Percentiles rank a stretch among this genome's conserved stretches.
Evolutionary conservation across 1,140 invertebrate species (phyloP).

Genomic region (Drosophila kanapiae): DNA sequence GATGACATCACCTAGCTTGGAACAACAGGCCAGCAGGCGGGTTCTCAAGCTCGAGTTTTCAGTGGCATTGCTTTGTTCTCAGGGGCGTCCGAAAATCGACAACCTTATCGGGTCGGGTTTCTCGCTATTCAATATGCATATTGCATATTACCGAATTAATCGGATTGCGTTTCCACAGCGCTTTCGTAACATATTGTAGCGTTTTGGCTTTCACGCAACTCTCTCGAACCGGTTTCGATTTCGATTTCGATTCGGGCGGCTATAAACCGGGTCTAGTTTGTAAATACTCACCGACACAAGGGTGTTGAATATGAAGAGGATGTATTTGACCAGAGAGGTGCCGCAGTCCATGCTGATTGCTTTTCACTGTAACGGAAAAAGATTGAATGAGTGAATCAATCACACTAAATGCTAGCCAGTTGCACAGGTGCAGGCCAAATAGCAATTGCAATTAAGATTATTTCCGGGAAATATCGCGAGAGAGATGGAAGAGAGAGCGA

Average conservation of each 20-base stretch:
- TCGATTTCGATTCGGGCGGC: slow-evolving; percentile 29
- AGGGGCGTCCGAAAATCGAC: slow-evolving; percentile 12
- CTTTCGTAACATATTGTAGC: slow-evolving; percentile 42
- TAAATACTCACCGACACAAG: slow-evolving; percentile 92
- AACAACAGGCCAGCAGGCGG: slow-evolving; percentile 6
- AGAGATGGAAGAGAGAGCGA: neutral
- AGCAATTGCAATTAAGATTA: slow-evolving; percentile 2
- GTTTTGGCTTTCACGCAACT: slow-evolving; percentile 48
- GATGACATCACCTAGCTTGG: slow-evolving; percentile 41
- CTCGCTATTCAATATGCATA: slow-evolving; percentile 12
- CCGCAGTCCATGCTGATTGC: slow-evolving; percentile 87
- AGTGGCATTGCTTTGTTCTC: slow-evolving; percentile 14
- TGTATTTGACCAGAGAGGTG: slow-evolving; percentile 92
- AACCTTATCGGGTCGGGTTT: slow-evolving; percentile 16
- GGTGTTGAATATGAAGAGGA: slow-evolving; percentile 93
- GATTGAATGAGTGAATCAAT: slow-evolving; percentile 12
- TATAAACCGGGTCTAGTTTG: slow-evolving; percentile 16
- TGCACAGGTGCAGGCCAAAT: neutral
- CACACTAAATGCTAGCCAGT: slow-evolving; percentile 7
- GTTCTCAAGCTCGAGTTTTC: slow-evolving; percentile 22
- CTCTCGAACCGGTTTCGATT: slow-evolving; percentile 34
- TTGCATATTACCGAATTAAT: slow-evolving; percentile 21
- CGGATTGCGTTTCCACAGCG: slow-evolving; percentile 33
- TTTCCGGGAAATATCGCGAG: neutral
- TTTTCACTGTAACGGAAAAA: slow-evolving; percentile 39